Evolutionary conservation across 2,888 invertebrate species (phyloP).

Genomic region (Leucania comma): DNA sequence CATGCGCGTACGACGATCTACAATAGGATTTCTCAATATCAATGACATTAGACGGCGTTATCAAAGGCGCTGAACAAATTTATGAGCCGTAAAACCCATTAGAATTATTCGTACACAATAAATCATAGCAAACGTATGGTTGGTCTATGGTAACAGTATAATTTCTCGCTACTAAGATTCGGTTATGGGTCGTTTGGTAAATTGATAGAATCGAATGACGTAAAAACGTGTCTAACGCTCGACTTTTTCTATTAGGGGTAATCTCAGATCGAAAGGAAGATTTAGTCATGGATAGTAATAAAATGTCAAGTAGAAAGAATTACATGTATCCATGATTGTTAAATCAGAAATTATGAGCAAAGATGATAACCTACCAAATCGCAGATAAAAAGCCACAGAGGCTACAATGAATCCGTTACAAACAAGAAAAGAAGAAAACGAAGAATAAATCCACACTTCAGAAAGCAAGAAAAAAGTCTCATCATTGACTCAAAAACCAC

Average conservation of each 20-base stretch:
- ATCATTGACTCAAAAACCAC: slow-evolving; percentile 41
- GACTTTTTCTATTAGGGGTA: slow-evolving; percentile 26
- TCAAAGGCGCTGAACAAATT: slow-evolving; percentile 82
- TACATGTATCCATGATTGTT: slow-evolving; percentile 16
- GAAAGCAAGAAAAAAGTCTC: slow-evolving; percentile 22
- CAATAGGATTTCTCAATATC: slow-evolving; percentile 74
- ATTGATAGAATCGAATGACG: slow-evolving; percentile 66
- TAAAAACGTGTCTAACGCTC: slow-evolving; percentile 58
- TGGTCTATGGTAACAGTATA: slow-evolving; percentile 65
- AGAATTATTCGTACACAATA: slow-evolving; percentile 76
- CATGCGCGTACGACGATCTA: slow-evolving; percentile 74
- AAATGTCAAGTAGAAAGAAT: slow-evolving; percentile 44
- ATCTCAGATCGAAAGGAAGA: slow-evolving; percentile 26
- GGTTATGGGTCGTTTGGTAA: slow-evolving; percentile 78
- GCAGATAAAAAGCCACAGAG: neutral
- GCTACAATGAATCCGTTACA: slow-evolving; percentile 4
- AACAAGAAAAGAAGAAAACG: slow-evolving; percentile 4
- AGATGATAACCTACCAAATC: neutral
- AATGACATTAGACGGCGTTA: slow-evolving; percentile 72
- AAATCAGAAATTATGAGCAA: slow-evolving; percentile 12
- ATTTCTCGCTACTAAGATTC: slow-evolving; percentile 78
- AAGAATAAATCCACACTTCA: slow-evolving; percentile 32
- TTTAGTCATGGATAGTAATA: slow-evolving; percentile 43
- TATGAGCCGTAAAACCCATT: slow-evolving; percentile 84
- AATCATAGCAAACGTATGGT: slow-evolving; percentile 64